Percentiles rank a stretch among this genome's conserved stretches.
These are phyloP conservation scores for Misgurnus mizolepis DNA, from an alignment of 2,113 vertebrate species.

Conservation along the genomic window DNA sequence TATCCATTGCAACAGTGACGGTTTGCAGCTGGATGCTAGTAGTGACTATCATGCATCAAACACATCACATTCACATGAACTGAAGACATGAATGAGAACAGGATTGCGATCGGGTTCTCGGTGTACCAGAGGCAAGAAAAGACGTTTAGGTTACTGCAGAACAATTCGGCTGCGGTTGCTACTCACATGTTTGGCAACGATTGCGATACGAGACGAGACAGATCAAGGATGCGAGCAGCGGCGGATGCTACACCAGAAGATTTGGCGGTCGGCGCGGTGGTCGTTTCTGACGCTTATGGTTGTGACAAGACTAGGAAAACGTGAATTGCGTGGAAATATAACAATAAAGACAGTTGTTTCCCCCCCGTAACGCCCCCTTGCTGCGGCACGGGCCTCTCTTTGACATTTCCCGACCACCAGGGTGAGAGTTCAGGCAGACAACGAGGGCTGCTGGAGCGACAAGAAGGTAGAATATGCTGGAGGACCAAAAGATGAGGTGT, in stretches of 20 bases:
- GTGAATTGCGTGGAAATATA: conserved; percentile 60
- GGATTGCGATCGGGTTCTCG: conserved; percentile 11
- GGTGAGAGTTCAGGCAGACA: conserved; percentile 82
- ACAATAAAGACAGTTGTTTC: conserved; percentile 65
- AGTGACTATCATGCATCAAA: conserved; percentile 24
- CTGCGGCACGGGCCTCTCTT: conserved; percentile 79
- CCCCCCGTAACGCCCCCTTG: conserved; percentile 69
- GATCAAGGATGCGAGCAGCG: conserved; percentile 59
- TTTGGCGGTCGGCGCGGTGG: conserved; percentile 25
- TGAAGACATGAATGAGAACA: conserved; percentile 38
- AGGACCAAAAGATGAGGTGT: conserved; percentile 74
- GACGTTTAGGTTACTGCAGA: conserved; percentile 39
- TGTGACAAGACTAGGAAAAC: conserved; percentile 26
- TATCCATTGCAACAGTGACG: conserved; percentile 32
- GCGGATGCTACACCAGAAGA: conserved; percentile 46
- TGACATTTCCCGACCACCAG: conserved; percentile 80
- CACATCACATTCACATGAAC: conserved; percentile 34
- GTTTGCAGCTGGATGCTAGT: conserved; percentile 55
- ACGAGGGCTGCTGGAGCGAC: conserved; percentile 72
- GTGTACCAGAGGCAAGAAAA: conserved; percentile 35
- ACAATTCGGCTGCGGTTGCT: conserved; percentile 65
- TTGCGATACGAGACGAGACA: conserved; percentile 63
- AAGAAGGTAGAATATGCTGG: conserved; percentile 79
- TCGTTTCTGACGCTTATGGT: conserved; percentile 22
- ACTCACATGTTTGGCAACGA: conserved; percentile 80